phyloP scores from a whole-genome alignment of 2,797 vertebrate species.

The Glossophaga mutica region DNA sequence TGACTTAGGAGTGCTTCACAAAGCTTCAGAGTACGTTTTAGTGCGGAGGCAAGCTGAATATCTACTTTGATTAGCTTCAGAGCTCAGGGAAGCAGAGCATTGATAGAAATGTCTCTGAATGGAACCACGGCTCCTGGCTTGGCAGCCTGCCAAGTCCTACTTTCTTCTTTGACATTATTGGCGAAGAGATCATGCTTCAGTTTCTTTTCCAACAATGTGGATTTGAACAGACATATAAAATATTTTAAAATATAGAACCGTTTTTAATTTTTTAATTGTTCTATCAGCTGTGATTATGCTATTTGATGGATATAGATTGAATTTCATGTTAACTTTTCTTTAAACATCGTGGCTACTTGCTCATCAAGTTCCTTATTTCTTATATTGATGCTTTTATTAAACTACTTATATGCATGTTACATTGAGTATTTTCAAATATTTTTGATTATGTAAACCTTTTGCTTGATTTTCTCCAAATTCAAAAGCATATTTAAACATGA shows the following conservation, averaged over 20 bases:
- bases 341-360: constrained; percentile 57
- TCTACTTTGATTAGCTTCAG: neutral
- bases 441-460: neutral
- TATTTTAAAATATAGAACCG: constrained; percentile 64
- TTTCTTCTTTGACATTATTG: neutral
- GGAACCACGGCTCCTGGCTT: neutral
- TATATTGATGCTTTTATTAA: neutral
- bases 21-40: neutral
- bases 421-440: neutral
- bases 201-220: neutral
- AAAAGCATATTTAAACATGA: neutral
- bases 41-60: neutral
- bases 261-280: constrained; percentile 44
- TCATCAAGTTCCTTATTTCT: constrained; percentile 9
- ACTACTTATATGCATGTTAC: neutral
- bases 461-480: neutral
- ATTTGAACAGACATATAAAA: constrained; percentile 57
- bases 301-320: constrained; percentile 35
- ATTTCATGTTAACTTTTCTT: constrained; percentile 53
- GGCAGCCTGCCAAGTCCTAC: neutral
- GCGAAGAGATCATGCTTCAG: neutral
- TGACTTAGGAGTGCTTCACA: neutral
- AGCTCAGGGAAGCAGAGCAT: neutral
- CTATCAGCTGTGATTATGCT: constrained; percentile 48
- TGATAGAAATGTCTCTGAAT: neutral